Evolutionary conservation across 2,888 invertebrate species (phyloP), one percentile per base, ranked within the genome.

Genomic region (Harmothoe impar): DNA sequence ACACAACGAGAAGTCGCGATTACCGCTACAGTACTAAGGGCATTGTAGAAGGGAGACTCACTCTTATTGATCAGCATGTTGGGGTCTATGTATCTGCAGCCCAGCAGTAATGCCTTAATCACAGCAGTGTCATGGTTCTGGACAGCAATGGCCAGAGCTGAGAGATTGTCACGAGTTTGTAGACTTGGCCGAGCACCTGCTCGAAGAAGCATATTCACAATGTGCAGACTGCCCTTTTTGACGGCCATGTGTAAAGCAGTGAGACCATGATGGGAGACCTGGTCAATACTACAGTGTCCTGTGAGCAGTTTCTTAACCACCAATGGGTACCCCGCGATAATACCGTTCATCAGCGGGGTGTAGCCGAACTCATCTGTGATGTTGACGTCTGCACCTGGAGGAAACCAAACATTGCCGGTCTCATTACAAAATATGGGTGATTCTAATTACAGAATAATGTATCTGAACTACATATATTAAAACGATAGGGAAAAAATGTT

Each of bases 291-390:
- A 51, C 86, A 86, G 72, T 35, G 35, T 29, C 68, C 85, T 10
- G 23, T 29, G 86, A 90, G 23, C 31, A 90, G 72, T 51, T 85
- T 86, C 43, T 51, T 25, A 7, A 72, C 88, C 1, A 90, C 90
- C 86, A 90, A 1, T 20, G 86, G 86, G 23, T 86, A 86, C n/a
- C 90, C 90, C 0, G 85, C 90, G 12, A 86, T 68, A 20, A 86
- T 72, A n/a, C 86, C 43, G 33, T 77, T 72, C 90, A 90, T 90
- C 86, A 90, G 62, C 15, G 90, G 86, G 7, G 90, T 90, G 90
- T 86, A 86, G 29, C 90, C 90, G 43, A 52, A 68, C 72, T 90
- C 86, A 72, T 90, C 90, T 23, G 72, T 54, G 12, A 51, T 17
- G 90, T 90, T 51, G 10, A 90, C 77, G 31, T 90, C 77, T 23